Percentiles rank a stretch among this genome's conserved stretches.
Evolutionary conservation across 2,888 invertebrate genomes (phyloP).

Genomic region (Macrophya annulata): DNA sequence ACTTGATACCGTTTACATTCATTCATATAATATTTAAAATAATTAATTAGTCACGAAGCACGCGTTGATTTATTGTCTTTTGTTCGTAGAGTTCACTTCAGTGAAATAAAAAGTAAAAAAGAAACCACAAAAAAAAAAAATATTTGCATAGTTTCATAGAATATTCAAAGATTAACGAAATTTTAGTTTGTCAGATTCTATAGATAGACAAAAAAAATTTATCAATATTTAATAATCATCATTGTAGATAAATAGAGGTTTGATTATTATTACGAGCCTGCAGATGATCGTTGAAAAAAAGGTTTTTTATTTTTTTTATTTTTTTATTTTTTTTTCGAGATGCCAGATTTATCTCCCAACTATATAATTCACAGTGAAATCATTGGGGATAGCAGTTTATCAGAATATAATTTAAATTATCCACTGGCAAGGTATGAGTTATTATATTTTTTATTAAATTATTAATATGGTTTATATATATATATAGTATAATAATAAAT

Average conservation of each 20-base stretch:
- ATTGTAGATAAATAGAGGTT: not conserved
- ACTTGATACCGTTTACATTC: not conserved
- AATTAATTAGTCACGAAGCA: not conserved
- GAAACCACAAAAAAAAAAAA: too few relatives aligned
- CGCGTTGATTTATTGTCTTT: not conserved
- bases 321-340: too few relatives aligned
- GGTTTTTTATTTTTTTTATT: not conserved
- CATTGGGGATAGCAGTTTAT: slow-evolving; percentile 40
- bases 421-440: not conserved
- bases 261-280: not conserved
- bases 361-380: slow-evolving; percentile 26
- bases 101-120: not conserved
- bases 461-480: too few relatives aligned
- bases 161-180: not conserved
- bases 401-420: slow-evolving; percentile 29
- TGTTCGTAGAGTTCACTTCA: not conserved
- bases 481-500: too few relatives aligned
- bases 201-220: not conserved
- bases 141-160: not conserved
- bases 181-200: not conserved
- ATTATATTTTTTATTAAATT: not conserved
- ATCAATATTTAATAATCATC: not conserved
- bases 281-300: not conserved
- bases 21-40: not conserved
- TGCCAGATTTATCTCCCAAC: slow-evolving; percentile 39